Evolutionary conservation across 1,140 invertebrate species (phyloP), one percentile per base, ranked within the genome.

Genomic region (Tetramorium simillimum): DNA sequence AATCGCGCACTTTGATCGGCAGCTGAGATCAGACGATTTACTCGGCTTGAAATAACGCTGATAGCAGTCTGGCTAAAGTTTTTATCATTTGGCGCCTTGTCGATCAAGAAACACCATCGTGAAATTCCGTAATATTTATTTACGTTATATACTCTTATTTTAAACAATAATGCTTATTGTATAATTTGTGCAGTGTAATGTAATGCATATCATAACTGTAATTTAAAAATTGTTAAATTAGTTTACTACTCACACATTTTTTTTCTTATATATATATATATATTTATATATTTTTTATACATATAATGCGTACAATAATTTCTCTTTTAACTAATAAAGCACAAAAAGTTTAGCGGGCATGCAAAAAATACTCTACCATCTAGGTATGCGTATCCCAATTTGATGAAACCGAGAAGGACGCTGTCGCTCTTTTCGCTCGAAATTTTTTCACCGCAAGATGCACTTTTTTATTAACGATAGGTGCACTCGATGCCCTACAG

Each of bases 1-100:
- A 90, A 78, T 89, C 77, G 88, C 53, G 85, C 81, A 53, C 85
- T 90, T 89, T 90, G 67, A 67, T 75, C 88, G 72, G 46, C 76
- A 46, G 62, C 56, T 70, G 56, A 80, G 65, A 78, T 78, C 85
- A 65, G 78, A 72, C 73, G 88, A 78, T 90, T 85, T 87, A 76
- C 88, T 87, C 89, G 78, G 3, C 73, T 73, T 69, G 80, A 90
- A 90, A 51, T 51, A 85, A 78, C 86, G 14, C 60, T 18, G 77
- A 24, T 89, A 87, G 51, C 77, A 56, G 28, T n/a, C 56, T 63
- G 72, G 43, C 86, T 80, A 49, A 4, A 75, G 67, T 56, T 86
- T 89, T 82, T 73, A 56, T 14, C 69, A 28, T 51, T 70, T 16
- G 56, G 49, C n/a, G n/a, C 37, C 60, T 62, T 24, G 58, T 58